A percentile compares a stretch with the other conserved stretches of the same genome.
phyloP scores from a whole-genome alignment of 2,113 vertebrate genomes.

The Sprattus sprattus region DNA sequence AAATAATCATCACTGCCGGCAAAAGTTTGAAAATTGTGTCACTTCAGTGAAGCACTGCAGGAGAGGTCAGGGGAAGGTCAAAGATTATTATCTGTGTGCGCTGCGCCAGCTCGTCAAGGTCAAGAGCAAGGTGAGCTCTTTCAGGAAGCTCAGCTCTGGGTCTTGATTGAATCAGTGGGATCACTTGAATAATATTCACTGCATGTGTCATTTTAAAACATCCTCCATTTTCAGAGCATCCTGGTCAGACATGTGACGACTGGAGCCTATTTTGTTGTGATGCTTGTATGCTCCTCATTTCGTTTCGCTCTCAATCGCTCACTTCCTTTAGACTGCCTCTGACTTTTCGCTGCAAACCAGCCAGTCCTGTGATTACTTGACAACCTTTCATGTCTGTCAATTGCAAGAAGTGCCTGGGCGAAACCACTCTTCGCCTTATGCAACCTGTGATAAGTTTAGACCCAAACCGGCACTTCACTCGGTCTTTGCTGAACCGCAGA shows the following conservation, averaged over 20 bases:
- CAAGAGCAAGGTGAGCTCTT: slow-evolving; percentile 25
- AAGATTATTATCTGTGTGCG: slow-evolving; percentile 26
- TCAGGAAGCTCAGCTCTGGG: slow-evolving; percentile 32
- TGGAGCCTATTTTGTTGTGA: background rate
- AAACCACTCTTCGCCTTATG: background rate
- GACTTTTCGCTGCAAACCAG: slow-evolving; percentile 34
- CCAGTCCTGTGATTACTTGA: slow-evolving; percentile 26
- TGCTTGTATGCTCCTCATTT: background rate
- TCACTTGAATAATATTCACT: slow-evolving; percentile 16
- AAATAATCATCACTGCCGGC: slow-evolving; percentile 41
- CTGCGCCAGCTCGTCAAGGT: slow-evolving; percentile 47
- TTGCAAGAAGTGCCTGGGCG: background rate
- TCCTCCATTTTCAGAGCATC: background rate
- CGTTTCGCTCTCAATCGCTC: background rate
- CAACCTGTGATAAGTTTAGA: slow-evolving; percentile 41
- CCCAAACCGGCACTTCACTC: slow-evolving; percentile 47
- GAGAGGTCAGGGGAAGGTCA: slow-evolving; percentile 43
- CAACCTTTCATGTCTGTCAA: slow-evolving; percentile 26
- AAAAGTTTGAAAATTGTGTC: slow-evolving; percentile 40
- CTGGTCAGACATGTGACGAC: background rate
- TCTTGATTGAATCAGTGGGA: slow-evolving; percentile 34
- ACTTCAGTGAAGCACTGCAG: slow-evolving; percentile 41
- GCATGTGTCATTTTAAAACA: slow-evolving; percentile 22
- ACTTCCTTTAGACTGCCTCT: background rate
- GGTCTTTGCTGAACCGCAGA: slow-evolving; percentile 43